phyloP scores from a whole-genome alignment of 2,797 vertebrate species.

The Pseudomugil gertrudae region DNA sequence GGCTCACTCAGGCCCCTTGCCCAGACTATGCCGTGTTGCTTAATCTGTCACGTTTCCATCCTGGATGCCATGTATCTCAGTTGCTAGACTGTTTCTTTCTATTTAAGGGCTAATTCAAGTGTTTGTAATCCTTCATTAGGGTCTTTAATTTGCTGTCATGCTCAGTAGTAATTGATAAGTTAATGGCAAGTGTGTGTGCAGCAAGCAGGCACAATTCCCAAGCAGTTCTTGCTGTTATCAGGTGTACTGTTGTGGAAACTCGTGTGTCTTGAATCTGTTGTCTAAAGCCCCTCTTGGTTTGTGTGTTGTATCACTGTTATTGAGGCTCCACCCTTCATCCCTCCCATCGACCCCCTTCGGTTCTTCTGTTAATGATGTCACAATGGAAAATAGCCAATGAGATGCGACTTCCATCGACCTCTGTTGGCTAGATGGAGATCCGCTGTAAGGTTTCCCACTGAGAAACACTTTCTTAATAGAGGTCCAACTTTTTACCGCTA shows the following conservation, averaged over 20 bases:
- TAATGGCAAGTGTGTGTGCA: slow-evolving; percentile 40
- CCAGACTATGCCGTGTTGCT: slow-evolving; percentile 41
- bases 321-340: slow-evolving; percentile 3
- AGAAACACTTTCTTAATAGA: slow-evolving; percentile 32
- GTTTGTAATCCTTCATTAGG: slow-evolving; percentile 64
- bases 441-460: slow-evolving; percentile 26
- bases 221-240: slow-evolving; percentile 53
- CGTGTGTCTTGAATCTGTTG: slow-evolving; percentile 62
- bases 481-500: slow-evolving; percentile 50
- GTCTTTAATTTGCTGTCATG: slow-evolving; percentile 59
- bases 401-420: slow-evolving; percentile 42
- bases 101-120: slow-evolving; percentile 86
- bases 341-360: slow-evolving; percentile 2
- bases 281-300: slow-evolving; percentile 51
- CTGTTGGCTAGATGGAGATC: slow-evolving; percentile 50
- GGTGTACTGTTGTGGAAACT: slow-evolving; percentile 60
- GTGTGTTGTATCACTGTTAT: slow-evolving; percentile 37
- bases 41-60: slow-evolving; percentile 45
- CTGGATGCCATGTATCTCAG: slow-evolving; percentile 51
- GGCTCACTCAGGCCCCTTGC: slow-evolving; percentile 44
- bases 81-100: slow-evolving; percentile 72
- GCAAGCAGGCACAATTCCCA: slow-evolving; percentile 38
- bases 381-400: slow-evolving; percentile 68
- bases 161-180: slow-evolving; percentile 45
- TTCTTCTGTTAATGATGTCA: slow-evolving; percentile 66